Evolutionary conservation across 2,888 invertebrate species (phyloP), one percentile per base, ranked within the genome.

Genomic region (Volucella zonaria): DNA sequence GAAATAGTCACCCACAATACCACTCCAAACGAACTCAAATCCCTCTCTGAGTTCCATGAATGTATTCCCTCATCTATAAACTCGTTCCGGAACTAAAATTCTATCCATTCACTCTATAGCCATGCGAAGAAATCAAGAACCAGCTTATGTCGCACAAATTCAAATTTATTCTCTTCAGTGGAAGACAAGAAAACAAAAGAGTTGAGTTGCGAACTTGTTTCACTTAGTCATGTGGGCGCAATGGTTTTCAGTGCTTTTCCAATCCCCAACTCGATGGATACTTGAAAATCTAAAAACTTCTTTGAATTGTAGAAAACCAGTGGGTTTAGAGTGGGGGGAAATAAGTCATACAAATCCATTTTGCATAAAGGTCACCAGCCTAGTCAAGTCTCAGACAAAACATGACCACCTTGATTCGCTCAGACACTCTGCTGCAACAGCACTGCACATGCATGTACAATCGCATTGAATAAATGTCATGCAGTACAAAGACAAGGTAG

Each of bases 371-470:
- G 82, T 78, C 74, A 78, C 56, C 47, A 54, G 43, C 43, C 64
- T 42, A 43, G 78, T 73, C 71, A 54, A 61, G 78, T 68, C 61
- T 42, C 59, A 10, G 23, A 43, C 31, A 45, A 62, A 78, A 82
- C 82, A 62, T n/a, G 82, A 79, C 79, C 64, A 78, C 82, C 82
- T 82, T 82, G 82, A 73, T 61, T 18, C 43, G 64, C 56, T 31
- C 59, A 40, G 18, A 64, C n/a, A 23, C 15, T 10, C 51, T 47
- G 14, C 14, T 11, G 31, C n/a, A 12, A 40, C 66, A 56, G 18
- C 18, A 62, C 14, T 6, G 18, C 42, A 15, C 31, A 31, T 31
- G 15, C 66, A 67, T 40, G 8, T 49, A 49, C 49, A 11, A 49
- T 49, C 12, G n/a, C 31, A 56, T 15, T 43, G 18, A 31, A 47